These are phyloP conservation scores for Phorcus lineatus DNA, from an alignment of 2,888 invertebrate species.

Conservation along the genomic window DNA sequence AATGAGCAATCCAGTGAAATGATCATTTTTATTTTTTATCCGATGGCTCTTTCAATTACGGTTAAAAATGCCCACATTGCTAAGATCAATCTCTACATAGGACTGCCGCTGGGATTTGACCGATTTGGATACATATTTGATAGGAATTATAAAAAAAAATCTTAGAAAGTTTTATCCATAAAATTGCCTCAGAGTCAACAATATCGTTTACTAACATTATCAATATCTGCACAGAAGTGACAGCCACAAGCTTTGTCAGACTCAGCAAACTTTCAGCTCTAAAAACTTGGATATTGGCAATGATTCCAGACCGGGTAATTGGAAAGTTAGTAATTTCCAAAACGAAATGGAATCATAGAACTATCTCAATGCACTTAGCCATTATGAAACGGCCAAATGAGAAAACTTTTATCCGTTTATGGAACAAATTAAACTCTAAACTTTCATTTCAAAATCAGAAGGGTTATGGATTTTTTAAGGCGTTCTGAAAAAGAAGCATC, in stretches of 20 bases:
- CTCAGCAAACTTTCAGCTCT: background rate
- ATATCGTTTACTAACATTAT: constrained; percentile 17
- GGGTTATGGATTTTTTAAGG: no score
- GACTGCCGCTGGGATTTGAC: constrained; percentile 17
- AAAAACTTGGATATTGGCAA: background rate
- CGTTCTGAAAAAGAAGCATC: no score
- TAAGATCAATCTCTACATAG: constrained; percentile 5
- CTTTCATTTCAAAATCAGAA: no score
- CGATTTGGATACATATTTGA: constrained; percentile 22
- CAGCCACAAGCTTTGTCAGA: background rate
- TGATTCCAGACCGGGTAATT: no score
- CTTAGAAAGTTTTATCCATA: background rate
- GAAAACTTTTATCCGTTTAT: no score
- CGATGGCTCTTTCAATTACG: constrained; percentile 22
- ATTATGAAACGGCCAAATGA: no score
- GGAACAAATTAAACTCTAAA: no score
- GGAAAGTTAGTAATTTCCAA: no score
- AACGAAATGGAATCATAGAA: no score
- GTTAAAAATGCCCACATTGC: constrained; percentile 15
- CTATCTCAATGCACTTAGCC: no score
- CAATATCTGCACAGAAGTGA: constrained; percentile 2
- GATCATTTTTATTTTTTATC: constrained; percentile 18
- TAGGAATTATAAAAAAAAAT: constrained; percentile 16
- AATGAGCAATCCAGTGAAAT: constrained; percentile 23
- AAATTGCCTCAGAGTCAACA: constrained; percentile 15